phyloP scores from a whole-genome alignment of 2,797 vertebrate species.

The Anolis apletophallus region DNA sequence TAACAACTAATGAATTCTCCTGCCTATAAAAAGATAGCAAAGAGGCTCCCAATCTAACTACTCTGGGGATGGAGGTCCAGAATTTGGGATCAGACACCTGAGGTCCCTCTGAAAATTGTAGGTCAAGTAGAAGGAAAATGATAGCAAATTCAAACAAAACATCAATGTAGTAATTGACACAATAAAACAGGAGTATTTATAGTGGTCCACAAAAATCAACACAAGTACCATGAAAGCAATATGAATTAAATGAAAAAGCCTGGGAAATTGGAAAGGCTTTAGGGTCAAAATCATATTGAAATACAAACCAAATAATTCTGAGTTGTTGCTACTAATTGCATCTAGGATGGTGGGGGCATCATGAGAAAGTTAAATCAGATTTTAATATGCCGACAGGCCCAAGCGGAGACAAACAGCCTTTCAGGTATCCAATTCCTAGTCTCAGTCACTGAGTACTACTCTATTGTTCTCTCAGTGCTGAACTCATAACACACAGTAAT shows the following conservation, averaged over 20 bases:
- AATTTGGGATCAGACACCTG: no score
- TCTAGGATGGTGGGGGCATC: not conserved
- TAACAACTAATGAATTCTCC: no score
- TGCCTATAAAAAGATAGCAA: no score
- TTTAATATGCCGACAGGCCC: not conserved
- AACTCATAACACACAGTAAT: not conserved
- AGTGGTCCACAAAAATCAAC: not conserved
- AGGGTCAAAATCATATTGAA: not conserved
- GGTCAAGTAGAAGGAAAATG: no score
- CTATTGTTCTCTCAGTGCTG: not conserved
- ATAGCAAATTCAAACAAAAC: not conserved
- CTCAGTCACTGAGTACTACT: not conserved
- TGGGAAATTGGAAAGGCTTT: not conserved
- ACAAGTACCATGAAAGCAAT: not conserved
- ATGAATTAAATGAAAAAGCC: not conserved
- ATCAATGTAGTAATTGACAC: not conserved
- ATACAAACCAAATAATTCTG: no score
- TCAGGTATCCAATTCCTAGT: not conserved
- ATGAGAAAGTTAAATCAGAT: not conserved
- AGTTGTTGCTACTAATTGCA: not conserved
- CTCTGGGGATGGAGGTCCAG: no score
- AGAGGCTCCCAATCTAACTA: no score
- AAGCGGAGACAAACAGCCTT: not conserved
- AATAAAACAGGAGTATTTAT: not conserved
- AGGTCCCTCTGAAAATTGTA: no score